Evolutionary conservation across 2,888 invertebrate species (phyloP).

Genomic region (Galerucella calmariensis): DNA sequence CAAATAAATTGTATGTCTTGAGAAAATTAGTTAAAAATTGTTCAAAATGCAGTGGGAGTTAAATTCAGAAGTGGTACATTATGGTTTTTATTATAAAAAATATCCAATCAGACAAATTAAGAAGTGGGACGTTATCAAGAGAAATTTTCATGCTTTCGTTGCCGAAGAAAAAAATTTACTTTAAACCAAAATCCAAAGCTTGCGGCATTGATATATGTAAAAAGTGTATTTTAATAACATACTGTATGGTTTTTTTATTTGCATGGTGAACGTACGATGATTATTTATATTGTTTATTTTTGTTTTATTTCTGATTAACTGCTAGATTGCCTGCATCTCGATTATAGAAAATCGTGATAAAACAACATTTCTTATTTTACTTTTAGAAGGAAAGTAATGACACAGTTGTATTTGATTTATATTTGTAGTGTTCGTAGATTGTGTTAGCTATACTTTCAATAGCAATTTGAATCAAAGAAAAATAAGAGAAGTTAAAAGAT

Average conservation of each 20-base stretch:
- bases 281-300: constrained; percentile 2
- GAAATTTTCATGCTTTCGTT: too few species aligned
- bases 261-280: not conserved
- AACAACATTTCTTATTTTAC: constrained; percentile 14
- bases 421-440: constrained; percentile 3
- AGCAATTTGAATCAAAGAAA: not conserved
- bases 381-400: constrained; percentile 20
- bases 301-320: constrained; percentile 10
- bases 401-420: constrained; percentile 25
- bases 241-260: not conserved
- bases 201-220: not conserved
- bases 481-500: not conserved
- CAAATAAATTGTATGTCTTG: too few species aligned
- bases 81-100: too few species aligned
- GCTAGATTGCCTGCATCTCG: not conserved
- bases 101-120: too few species aligned
- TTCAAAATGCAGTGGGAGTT: too few species aligned
- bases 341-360: constrained; percentile 18
- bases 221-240: not conserved
- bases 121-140: too few species aligned
- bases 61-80: too few species aligned
- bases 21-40: too few species aligned
- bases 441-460: constrained; percentile 14
- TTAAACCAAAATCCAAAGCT: not conserved
- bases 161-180: too few species aligned